These are phyloP conservation scores for Pissodes strobi DNA, from an alignment of 1,140 invertebrate species.

Conservation along the genomic window DNA sequence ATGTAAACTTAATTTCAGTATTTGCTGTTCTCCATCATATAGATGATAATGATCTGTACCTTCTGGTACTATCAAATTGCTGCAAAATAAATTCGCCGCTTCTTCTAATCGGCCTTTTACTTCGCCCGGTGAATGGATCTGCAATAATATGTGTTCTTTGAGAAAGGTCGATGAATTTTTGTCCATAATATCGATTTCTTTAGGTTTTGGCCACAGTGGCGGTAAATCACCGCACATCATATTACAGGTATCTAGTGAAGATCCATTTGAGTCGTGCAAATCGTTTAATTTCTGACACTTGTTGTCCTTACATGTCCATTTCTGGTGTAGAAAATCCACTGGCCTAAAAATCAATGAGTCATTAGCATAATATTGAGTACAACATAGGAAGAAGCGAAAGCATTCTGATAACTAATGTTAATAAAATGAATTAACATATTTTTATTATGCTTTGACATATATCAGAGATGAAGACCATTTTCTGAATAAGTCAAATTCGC, in stretches of 20 bases:
- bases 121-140: slow-evolving; percentile 39
- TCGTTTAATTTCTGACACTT: slow-evolving; percentile 6
- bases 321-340: too few relatives aligned
- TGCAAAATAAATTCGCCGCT: slow-evolving; percentile 18
- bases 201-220: slow-evolving; percentile 59
- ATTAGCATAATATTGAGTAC: too few relatives aligned
- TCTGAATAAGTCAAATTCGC: too few relatives aligned
- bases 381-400: too few relatives aligned
- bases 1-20: slow-evolving; percentile 23
- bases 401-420: too few relatives aligned
- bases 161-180: slow-evolving; percentile 53
- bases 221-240: slow-evolving; percentile 54
- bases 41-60: neutral
- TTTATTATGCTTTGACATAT: too few relatives aligned
- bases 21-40: neutral
- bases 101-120: slow-evolving; percentile 13
- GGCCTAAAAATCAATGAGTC: too few relatives aligned
- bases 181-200: slow-evolving; percentile 51
- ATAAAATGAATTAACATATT: too few relatives aligned
- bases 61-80: neutral
- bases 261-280: neutral
- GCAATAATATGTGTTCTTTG: slow-evolving; percentile 54
- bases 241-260: slow-evolving; percentile 55
- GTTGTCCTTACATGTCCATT: slow-evolving; percentile 13
- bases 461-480: too few relatives aligned